phyloP scores from a whole-genome alignment of 2,797 vertebrate species.

The Xenopus petersii region DNA sequence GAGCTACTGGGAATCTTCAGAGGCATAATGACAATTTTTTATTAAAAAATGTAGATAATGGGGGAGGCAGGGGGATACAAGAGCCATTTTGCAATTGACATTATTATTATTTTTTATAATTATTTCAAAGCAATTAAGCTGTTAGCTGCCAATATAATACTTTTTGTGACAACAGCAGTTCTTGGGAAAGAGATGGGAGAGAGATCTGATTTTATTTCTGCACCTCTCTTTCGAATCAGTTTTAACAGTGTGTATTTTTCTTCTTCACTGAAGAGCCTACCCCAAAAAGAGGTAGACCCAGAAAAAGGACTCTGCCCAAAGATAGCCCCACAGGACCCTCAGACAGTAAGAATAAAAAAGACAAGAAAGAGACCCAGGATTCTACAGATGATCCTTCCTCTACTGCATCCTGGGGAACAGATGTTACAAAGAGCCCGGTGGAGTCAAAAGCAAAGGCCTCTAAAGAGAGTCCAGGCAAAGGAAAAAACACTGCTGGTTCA shows the following conservation, averaged over 20 bases:
- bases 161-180: too few relatives aligned
- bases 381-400: not conserved
- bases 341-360: constrained; percentile 25
- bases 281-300: constrained; percentile 47
- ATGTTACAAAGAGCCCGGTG: not conserved
- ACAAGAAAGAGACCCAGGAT: not conserved
- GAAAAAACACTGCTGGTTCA: not conserved
- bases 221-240: too few relatives aligned
- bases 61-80: too few relatives aligned
- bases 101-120: too few relatives aligned
- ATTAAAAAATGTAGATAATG: too few relatives aligned
- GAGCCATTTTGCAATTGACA: too few relatives aligned
- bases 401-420: not conserved
- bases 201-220: too few relatives aligned
- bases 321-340: constrained; percentile 15
- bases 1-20: too few relatives aligned
- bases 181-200: too few relatives aligned
- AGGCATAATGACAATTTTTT: too few relatives aligned
- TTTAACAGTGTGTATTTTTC: constrained; percentile 11
- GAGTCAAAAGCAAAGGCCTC: not conserved
- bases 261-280: constrained; percentile 41
- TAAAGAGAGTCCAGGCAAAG: not conserved
- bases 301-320: constrained; percentile 41
- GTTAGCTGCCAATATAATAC: too few relatives aligned
- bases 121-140: too few relatives aligned